Conservation (phyloP, 2,888 invertebrate species). For the Rutpela maculata region DNA sequence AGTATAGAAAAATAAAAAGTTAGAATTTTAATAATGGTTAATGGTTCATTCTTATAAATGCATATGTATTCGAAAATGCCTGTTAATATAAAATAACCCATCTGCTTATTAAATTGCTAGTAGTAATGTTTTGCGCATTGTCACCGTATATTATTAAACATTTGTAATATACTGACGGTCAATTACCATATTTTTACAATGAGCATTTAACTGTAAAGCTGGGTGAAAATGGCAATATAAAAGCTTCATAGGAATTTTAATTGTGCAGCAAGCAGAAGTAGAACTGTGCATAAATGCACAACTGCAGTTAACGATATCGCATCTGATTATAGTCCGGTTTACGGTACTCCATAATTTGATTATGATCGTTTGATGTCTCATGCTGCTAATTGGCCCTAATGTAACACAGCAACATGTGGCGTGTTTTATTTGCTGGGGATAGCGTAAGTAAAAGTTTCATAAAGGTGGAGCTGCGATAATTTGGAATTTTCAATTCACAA, state of each 20-base stretch:
- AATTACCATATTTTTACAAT: conserved; percentile 4
- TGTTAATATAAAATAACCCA: no score
- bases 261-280: background rate
- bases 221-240: background rate
- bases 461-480: conserved; percentile 10
- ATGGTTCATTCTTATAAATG: no score
- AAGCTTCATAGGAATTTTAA: conserved; percentile 22
- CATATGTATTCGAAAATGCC: no score
- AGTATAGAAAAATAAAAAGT: no score
- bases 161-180: background rate
- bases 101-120: background rate
- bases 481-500: conserved; percentile 29
- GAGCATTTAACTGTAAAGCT: background rate
- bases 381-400: conserved; percentile 54
- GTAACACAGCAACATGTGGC: conserved; percentile 51
- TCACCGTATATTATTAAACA: background rate
- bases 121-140: background rate
- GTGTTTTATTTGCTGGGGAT: conserved; percentile 8
- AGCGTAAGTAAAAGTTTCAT: conserved; percentile 19
- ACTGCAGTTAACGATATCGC: conserved; percentile 42
- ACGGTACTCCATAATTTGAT: conserved; percentile 55
- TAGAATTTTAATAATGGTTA: no score
- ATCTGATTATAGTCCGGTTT: conserved; percentile 53
- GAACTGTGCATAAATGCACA: conserved; percentile 17
- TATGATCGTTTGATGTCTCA: conserved; percentile 53